Percentiles rank a stretch among this genome's conserved stretches.
Conservation (phyloP, 2,888 invertebrate genomes). For the Eudasyphora cyanicolor region DNA sequence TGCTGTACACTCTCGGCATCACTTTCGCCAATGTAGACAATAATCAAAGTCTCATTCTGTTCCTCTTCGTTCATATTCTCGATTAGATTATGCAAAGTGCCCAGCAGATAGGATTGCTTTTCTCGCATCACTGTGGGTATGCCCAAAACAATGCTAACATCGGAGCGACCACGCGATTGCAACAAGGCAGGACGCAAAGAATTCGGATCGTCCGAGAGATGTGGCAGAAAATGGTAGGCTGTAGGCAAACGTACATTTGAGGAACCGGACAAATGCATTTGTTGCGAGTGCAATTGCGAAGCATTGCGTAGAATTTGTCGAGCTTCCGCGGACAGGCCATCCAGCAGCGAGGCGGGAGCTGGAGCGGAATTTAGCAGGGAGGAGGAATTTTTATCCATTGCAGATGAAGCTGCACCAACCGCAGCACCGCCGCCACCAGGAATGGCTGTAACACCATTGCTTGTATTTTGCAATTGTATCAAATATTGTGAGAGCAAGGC, state of each 20-base stretch:
- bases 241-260: constrained; percentile 86
- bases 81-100: constrained; percentile 91
- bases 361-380: constrained; percentile 52
- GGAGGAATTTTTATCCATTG: constrained; percentile 66
- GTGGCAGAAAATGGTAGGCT: constrained; percentile 92
- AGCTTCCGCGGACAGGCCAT: constrained; percentile 80
- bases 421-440: constrained; percentile 56
- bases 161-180: constrained; percentile 86
- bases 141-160: constrained; percentile 90
- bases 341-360: constrained; percentile 72
- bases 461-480: constrained; percentile 74
- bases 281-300: constrained; percentile 76
- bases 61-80: constrained; percentile 88
- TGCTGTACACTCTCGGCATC: constrained; percentile 88
- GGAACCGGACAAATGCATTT: constrained; percentile 77
- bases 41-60: constrained; percentile 89
- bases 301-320: constrained; percentile 80
- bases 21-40: constrained; percentile 93
- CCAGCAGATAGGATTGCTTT: constrained; percentile 91
- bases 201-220: constrained; percentile 88
- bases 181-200: constrained; percentile 90
- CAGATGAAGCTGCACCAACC: constrained; percentile 24
- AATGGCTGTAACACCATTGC: constrained; percentile 71
- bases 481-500: constrained; percentile 85
- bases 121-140: constrained; percentile 94